These are phyloP conservation scores for Clarias laeviceps DNA, from an alignment of 2,797 vertebrate species.

Conservation along the genomic window DNA sequence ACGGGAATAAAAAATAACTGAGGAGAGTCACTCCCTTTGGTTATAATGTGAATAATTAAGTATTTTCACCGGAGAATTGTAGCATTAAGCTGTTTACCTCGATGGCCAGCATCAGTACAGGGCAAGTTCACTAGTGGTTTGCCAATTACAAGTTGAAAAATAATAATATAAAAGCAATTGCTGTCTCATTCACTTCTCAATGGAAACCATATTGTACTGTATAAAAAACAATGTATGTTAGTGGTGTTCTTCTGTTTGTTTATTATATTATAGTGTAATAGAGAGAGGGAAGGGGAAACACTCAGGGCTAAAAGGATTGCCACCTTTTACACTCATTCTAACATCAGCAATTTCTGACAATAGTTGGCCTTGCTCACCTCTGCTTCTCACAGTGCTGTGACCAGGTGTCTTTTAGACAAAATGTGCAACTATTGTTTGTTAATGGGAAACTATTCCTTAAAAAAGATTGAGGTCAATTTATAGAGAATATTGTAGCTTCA, in stretches of 20 bases:
- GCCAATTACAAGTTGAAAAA: neutral
- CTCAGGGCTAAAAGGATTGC: slow-evolving; percentile 44
- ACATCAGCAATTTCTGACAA: slow-evolving; percentile 65
- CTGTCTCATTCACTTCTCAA: neutral
- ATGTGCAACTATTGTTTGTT: too few species aligned
- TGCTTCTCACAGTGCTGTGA: neutral
- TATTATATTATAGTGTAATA: too few species aligned
- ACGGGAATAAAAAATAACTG: neutral
- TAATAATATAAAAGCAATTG: neutral
- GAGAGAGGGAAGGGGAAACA: neutral
- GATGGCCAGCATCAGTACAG: neutral
- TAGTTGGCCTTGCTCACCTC: slow-evolving; percentile 55
- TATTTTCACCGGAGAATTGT: neutral
- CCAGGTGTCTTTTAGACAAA: neutral
- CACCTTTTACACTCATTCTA: slow-evolving; percentile 65
- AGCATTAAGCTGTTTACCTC: slow-evolving; percentile 4
- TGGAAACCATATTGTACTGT: neutral
- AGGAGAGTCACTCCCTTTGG: neutral
- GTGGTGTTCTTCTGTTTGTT: neutral
- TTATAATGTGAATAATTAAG: slow-evolving; percentile 18
- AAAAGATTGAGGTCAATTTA: neutral
- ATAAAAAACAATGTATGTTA: neutral
- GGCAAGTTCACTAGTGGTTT: neutral
- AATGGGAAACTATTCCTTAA: neutral
- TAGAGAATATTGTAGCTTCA: neutral